A percentile compares a stretch with the other conserved stretches of the same genome.
These are phyloP conservation scores for Saturnia japonica DNA, from an alignment of 2,888 invertebrate species.

Conservation along the genomic window DNA sequence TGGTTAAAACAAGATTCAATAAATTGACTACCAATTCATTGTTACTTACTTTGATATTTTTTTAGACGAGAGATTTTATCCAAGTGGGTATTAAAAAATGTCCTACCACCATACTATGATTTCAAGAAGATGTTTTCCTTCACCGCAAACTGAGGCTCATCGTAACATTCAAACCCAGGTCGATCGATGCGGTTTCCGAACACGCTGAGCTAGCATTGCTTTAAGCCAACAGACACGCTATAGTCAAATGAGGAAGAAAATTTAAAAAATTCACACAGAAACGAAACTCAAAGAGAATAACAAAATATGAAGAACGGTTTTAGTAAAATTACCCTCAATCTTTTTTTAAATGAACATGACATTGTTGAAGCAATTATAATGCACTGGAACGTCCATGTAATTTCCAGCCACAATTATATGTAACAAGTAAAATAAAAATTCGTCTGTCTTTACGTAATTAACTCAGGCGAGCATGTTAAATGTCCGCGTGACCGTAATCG, in stretches of 20 bases:
- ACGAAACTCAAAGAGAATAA: background rate
- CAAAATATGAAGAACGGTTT: background rate
- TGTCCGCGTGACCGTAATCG: slow-evolving; percentile 2
- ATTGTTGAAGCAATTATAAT: slow-evolving; percentile 1
- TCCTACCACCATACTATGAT: no score
- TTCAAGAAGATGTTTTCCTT: no score
- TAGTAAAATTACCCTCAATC: slow-evolving; percentile 4
- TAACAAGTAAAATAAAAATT: slow-evolving; percentile 14
- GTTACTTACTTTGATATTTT: no score
- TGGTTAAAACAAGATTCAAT: no score
- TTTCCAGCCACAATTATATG: slow-evolving; percentile 2
- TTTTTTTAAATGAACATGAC: slow-evolving; percentile 1
- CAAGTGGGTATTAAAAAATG: no score
- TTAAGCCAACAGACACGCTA: background rate
- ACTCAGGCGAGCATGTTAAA: background rate
- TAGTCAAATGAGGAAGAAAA: background rate
- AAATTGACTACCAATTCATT: no score
- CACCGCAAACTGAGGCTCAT: no score
- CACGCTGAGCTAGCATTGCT: no score
- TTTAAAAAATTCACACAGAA: background rate
- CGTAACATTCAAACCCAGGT: no score
- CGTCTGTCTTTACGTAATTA: slow-evolving; percentile 10
- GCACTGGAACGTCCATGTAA: background rate
- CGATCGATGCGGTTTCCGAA: no score
- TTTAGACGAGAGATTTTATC: no score